Conservation (phyloP, 2,797 vertebrate species). For the Coregonus ussuriensis region DNA sequence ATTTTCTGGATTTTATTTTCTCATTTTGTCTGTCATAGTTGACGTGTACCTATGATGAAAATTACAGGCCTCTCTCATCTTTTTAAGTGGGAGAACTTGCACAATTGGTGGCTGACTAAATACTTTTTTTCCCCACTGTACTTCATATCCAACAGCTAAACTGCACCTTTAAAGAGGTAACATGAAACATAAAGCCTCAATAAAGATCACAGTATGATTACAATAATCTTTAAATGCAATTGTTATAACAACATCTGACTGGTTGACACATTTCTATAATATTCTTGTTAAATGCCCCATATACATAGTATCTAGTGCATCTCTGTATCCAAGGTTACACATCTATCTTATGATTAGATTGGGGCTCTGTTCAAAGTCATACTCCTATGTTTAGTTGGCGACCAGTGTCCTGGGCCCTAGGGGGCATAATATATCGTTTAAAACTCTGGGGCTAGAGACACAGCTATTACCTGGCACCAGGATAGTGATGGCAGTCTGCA, state of each 20-base stretch:
- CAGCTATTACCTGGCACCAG: slow-evolving; percentile 89
- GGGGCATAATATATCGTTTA: slow-evolving; percentile 18
- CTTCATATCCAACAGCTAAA: neutral
- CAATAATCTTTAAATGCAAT: neutral
- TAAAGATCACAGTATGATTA: neutral
- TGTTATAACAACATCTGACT: neutral
- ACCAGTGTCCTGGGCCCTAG: neutral
- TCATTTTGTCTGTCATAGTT: too few species aligned
- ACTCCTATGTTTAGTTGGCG: neutral
- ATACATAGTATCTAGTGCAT: neutral
- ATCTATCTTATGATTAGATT: neutral
- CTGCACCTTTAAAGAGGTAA: neutral
- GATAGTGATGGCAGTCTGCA: slow-evolving; percentile 97
- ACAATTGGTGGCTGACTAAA: too few species aligned
- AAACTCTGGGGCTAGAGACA: slow-evolving; percentile 7
- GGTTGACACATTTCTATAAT: neutral
- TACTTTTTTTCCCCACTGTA: too few species aligned
- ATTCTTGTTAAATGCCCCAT: neutral
- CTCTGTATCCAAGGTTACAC: neutral
- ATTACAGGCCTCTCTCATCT: too few species aligned
- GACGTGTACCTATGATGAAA: too few species aligned
- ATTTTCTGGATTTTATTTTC: too few species aligned
- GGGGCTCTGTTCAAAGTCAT: neutral
- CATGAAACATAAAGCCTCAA: neutral
- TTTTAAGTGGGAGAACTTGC: too few species aligned